Evolutionary conservation across 2,113 vertebrate species (phyloP), one percentile per base, ranked within the genome.

Genomic region (Dermatemys mawii): DNA sequence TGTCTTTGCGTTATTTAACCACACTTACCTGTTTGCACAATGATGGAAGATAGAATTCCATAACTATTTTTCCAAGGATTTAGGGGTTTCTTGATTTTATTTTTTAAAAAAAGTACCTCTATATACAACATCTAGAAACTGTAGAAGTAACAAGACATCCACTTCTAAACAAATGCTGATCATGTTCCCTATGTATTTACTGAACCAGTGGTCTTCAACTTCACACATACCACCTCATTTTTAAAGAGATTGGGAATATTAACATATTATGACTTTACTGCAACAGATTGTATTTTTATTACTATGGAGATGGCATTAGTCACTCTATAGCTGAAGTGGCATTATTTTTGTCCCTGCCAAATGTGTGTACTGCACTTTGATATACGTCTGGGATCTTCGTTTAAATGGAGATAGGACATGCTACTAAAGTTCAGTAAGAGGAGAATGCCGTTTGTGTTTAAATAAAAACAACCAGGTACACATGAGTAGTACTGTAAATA

Each of bases 181-280:
- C 3, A 0, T 10, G 53, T 78, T 50, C 3, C 44, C 79, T 27
- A 67, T 0, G 0, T 11, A 10, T 49, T 95, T 86, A 41, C 87
- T 90, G 83, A 54, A 48, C 87, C 5, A 2, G 0, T 38, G 79
- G 13, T 85, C 55, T 87, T 89, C 49, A 3, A 4, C 83, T 26
- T 4, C 50, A n/a, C 35, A 84, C 51, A 14, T 80, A 32, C 79
- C 88, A 79, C 32, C 54, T 79, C 91, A 93, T 93, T 92, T 49
- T 88, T 94, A 2, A 93, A 89, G 91, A 53, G 96, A 87, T 94
- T 91, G 87, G 84, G 86, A 63, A 60, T 49, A 55, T 82, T 94
- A 83, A 11, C 6, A 16, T 67, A 54, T 84, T 81, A 92, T 80
- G 87, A 60, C 63, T 63, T 85, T 55, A 92, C 88, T 67, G 48